Evolutionary conservation across 2,113 vertebrate species (phyloP), one percentile per base, ranked within the genome.

Genomic region (Leptobrachium ailaonicum): DNA sequence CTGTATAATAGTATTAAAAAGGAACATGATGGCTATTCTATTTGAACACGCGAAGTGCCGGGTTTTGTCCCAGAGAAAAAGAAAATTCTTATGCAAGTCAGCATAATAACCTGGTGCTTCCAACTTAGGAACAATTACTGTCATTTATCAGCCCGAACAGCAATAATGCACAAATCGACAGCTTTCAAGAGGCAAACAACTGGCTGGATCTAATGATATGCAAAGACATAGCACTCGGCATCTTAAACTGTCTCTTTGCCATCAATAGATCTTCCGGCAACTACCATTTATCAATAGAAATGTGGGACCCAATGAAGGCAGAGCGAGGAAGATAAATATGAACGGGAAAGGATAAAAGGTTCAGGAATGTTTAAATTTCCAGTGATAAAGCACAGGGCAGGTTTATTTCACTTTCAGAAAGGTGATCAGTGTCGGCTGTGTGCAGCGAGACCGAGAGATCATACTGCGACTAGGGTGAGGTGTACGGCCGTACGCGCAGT

Each of bases 51-150:
- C 80, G 82, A 58, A 87, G 88, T 86, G 87, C 87, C 82, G 87
- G 20, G 89, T 91, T 91, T 92, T 92, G 92, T 89, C 89, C 90
- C 77, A 75, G 85, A 84, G 90, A 89, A 90, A 84, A 87, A 84
- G 80, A 87, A 92, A 32, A 92, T 93, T 91, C 92, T 91, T 89
- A 92, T 90, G 91, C 90, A 92, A 93, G 91, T 89, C 90, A 91
- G 89, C 93, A 90, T 88, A 92, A 92, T 94, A 92, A 91, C 90
- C 89, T 88, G 88, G 90, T 90, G 90, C 91, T 93, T 93, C 93
- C 10, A 94, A 90, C 91, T 93, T 94, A 92, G 91, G 92, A 91
- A 93, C 92, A 94, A 94, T 94, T 94, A 94, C 93, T 93, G 91
- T 93, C 93, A 94, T 94, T 93, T 93, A 92, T 94, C 93, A 94